These are phyloP conservation scores for Coptotermes formosanus DNA, from an alignment of 1,140 invertebrate species.

Conservation along the genomic window DNA sequence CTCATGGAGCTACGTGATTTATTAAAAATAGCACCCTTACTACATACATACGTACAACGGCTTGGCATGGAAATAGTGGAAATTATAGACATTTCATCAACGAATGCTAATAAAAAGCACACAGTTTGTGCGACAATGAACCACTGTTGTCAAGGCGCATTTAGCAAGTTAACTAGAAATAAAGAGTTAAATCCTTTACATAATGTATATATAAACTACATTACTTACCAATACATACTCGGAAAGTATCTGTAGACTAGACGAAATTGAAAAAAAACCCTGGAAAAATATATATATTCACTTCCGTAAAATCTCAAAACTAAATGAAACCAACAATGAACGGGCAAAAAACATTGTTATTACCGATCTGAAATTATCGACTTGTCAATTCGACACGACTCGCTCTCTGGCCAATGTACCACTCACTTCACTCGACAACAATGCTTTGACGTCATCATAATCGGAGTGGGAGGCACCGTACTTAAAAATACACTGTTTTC, in stretches of 20 bases:
- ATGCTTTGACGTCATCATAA: constrained; percentile 5
- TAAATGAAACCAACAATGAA: neutral
- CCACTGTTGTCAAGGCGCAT: too few species aligned
- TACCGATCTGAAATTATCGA: neutral
- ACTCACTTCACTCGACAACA: constrained; percentile 15
- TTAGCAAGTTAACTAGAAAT: too few species aligned
- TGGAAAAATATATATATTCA: neutral
- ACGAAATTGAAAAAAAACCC: neutral
- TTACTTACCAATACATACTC: neutral
- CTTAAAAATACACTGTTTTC: neutral
- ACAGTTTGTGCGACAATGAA: too few species aligned
- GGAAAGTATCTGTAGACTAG: neutral
- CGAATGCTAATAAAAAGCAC: too few species aligned
- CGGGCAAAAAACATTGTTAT: neutral
- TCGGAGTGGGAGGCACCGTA: neutral
- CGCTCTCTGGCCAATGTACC: neutral
- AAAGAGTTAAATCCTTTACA: too few species aligned
- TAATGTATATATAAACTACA: neutral
- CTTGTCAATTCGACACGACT: neutral
- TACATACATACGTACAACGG: too few species aligned
- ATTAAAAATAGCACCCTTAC: too few species aligned
- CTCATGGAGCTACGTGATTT: too few species aligned
- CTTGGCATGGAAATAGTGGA: too few species aligned
- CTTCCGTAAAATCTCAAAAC: neutral
- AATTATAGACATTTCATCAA: too few species aligned